Evolutionary conservation across 2,888 invertebrate genomes (phyloP), one percentile per base, ranked within the genome.

Genomic region (Lasius platythorax): DNA sequence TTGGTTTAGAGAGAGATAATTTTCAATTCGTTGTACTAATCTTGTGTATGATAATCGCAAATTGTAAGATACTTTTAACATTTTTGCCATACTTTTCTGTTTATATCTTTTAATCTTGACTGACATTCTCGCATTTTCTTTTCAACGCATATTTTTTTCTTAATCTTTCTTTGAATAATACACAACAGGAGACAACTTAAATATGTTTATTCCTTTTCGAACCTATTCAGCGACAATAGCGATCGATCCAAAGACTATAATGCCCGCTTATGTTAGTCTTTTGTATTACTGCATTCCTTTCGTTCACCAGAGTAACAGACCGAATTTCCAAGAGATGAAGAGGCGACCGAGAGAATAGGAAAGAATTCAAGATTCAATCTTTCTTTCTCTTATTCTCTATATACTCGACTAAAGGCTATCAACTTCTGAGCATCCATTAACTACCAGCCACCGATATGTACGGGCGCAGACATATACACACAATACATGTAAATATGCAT

Each of bases 391-490:
- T 2, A 50, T 50, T 53, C 53, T n/a, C n/a, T 53, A 53, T 53
- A 84, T 75, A 79, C 86, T 73, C 74, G 84, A 84, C 82, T 90
- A 89, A 90, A 92, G 91, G 88, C 90, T 92, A 91, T 92, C 90
- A 91, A 90, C 90, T 91, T 92, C 88, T 88, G 87, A 92, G 90
- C 89, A 89, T 91, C 91, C 91, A 92, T 92, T 92, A 92, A 90
- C 90, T 88, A 89, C 83, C 76, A 84, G 67, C 85, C 83, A 83
- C 58, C 81, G 61, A 83, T 86, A 88, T 86, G 76, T 75, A 82
- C 53, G 43, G 43, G 23, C 40, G n/a, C 61, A 33, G 46, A 63
- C 85, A 56, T 43, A 63, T 81, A 73, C 37, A n/a, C 33, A 67
- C 43, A 9, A 56, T 43, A 15, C 40, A 63, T 50, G 8, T 28